Percentiles rank a stretch among this genome's conserved stretches.
These are phyloP conservation scores for Cladorhizidae sp. DNA, from an alignment of 37 sponge, comb jelly and placozoan species.

Conservation along the genomic window DNA sequence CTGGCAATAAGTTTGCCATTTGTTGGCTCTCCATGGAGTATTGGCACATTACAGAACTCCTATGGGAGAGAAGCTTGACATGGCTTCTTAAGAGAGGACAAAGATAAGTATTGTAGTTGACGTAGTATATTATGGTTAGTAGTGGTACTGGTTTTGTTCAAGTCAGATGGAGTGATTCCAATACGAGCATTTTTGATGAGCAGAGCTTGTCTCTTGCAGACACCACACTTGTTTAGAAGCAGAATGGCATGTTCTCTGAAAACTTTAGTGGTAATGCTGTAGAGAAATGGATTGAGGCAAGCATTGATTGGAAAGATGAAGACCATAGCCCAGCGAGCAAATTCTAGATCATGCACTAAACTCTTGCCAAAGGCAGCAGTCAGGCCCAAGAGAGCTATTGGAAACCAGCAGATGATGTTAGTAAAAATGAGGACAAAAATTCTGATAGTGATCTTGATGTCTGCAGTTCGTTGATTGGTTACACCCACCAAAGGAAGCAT, in stretches of 20 bases:
- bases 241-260: constrained; percentile 65
- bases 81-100: background rate
- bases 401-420: constrained; percentile 83
- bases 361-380: constrained; percentile 44
- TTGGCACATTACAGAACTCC: constrained; percentile 6
- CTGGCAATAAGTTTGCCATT: background rate
- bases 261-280: constrained; percentile 55
- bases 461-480: background rate
- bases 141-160: background rate
- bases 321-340: constrained; percentile 63
- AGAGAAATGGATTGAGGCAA: constrained; percentile 81
- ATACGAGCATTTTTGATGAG: background rate
- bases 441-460: constrained; percentile 56
- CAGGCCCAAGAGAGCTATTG: constrained; percentile 79
- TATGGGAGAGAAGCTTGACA: background rate
- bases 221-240: constrained; percentile 32
- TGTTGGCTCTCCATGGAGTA: background rate
- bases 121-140: too few relatives aligned
- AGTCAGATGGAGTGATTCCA: constrained; percentile 4
- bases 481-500: constrained; percentile 46
- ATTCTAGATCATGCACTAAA: constrained; percentile 19
- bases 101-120: background rate
- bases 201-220: background rate
- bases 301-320: constrained; percentile 86
- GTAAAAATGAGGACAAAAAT: constrained; percentile 73